Evolutionary conservation across 2,888 invertebrate genomes (phyloP), one percentile per base, ranked within the genome.

Genomic region (Tenodera sinensis): DNA sequence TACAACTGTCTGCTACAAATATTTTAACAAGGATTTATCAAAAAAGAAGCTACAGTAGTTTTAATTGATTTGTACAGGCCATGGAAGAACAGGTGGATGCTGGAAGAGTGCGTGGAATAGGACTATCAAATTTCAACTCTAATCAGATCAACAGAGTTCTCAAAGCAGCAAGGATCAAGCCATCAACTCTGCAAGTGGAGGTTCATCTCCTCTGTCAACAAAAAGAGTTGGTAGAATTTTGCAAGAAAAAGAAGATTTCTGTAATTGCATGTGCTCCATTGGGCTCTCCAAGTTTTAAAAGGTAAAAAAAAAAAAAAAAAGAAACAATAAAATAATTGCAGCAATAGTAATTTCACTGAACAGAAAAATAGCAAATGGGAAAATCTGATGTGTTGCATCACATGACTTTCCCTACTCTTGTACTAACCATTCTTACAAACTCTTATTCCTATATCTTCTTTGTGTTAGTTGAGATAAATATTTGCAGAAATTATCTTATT

Each of bases 121-220:
- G 98, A 0, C 92, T 98, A 4, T 98, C 98, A 0, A 98, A 98
- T 93, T 96, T 97, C 92, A 98, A 96, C 92, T 94, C 93, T 47
- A 94, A 94, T 30, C 98, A 98, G 93, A 94, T 98, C 89, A 93
- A 94, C 87, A 94, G 96, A 88, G 93, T 98, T 89, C 92, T 96
- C 83, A 94, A 95, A 42, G 94, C 94, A 84, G 95, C 95, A 4
- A 94, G 93, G 88, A 94, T 97, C 88, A 95, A 95, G 90, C 97
- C 96, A 83, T 95, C 96, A 87, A 94, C 93, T 93, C 92, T 96
- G 89, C 94, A 96, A 93, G 95, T 97, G 82, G 94, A 94, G 91
- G 91, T 93, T 47, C 93, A 94, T 90, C 92, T 93, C 6, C 93
- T 93, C 91, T 93, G 93, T 90, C 93, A 93, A 88, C 93, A 94